Percentiles rank a stretch among this genome's conserved stretches.
These are phyloP conservation scores for Lithobates sylvaticus DNA, from an alignment of 2,797 vertebrate genomes.

Conservation along the genomic window DNA sequence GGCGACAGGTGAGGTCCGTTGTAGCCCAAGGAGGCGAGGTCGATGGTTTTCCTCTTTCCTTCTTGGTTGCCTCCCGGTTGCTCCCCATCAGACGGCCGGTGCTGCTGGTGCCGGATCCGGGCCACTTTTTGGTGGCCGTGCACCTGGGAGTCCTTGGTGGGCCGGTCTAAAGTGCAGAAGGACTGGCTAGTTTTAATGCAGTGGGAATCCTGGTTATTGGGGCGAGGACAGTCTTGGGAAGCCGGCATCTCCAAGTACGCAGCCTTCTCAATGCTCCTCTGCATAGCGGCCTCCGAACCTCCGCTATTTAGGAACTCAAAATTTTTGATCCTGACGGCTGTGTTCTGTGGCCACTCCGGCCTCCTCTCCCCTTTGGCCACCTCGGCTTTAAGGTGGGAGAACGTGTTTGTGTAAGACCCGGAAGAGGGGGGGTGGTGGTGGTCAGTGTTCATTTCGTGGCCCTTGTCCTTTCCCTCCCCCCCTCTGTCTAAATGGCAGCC, in stretches of 20 bases:
- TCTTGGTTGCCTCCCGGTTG: constrained; percentile 72
- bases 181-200: constrained; percentile 73
- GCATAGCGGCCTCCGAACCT: constrained; percentile 82
- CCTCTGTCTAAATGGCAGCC: constrained; percentile 77
- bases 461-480: constrained; percentile 84
- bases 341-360: constrained; percentile 84
- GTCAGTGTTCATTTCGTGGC: constrained; percentile 75
- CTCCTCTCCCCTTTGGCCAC: constrained; percentile 84
- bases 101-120: constrained; percentile 95
- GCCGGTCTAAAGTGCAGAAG: constrained; percentile 90
- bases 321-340: constrained; percentile 79
- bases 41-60: constrained; percentile 86
- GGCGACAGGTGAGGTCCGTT: constrained; percentile 79
- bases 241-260: constrained; percentile 84
- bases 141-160: constrained; percentile 68
- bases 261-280: constrained; percentile 79
- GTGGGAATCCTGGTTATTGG: constrained; percentile 73
- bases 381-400: constrained; percentile 83
- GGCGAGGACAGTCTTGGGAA: constrained; percentile 88
- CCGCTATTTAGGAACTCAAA: constrained; percentile 81
- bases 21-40: constrained; percentile 85
- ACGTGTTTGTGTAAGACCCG: constrained; percentile 67
- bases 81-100: constrained; percentile 76
- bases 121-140: constrained; percentile 86
- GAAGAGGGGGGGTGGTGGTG: constrained; percentile 60